phyloP scores from a whole-genome alignment of 1,140 invertebrate species.

The Trichomalopsis sarcophagae region DNA sequence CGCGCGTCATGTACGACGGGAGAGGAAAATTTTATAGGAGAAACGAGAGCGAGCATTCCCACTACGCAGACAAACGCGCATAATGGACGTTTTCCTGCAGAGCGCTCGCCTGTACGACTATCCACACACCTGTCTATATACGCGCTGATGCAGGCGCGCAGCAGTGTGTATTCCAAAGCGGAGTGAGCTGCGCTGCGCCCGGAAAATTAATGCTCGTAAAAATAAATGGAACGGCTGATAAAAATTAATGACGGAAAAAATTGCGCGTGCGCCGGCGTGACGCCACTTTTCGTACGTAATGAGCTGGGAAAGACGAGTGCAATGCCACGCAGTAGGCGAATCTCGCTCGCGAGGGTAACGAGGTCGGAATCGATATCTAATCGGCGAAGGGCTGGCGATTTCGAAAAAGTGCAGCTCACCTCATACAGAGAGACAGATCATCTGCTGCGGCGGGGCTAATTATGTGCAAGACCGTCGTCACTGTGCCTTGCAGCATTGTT shows the following conservation, averaged over 20 bases:
- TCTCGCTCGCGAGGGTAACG: constrained; percentile 33
- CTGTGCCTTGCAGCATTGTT: background rate
- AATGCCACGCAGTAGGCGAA: constrained; percentile 5
- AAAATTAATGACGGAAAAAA: constrained; percentile 52
- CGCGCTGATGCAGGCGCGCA: too few species aligned
- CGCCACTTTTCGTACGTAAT: constrained; percentile 23
- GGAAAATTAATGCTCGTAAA: constrained; percentile 52
- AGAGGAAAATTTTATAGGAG: background rate
- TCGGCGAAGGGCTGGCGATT: background rate
- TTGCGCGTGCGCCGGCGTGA: constrained; percentile 36
- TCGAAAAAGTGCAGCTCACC: background rate
- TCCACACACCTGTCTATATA: background rate
- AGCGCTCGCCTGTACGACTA: background rate
- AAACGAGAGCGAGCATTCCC: background rate
- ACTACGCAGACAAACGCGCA: background rate
- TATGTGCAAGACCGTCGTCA: background rate
- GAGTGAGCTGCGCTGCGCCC: background rate
- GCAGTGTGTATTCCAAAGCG: background rate
- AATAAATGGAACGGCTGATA: constrained; percentile 52
- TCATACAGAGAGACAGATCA: background rate
- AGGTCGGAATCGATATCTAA: constrained; percentile 40
- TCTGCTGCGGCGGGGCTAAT: background rate
- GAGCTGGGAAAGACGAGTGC: constrained; percentile 39
- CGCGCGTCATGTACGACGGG: too few species aligned
- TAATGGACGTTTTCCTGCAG: constrained; percentile 16